Percentiles rank a stretch among this genome's conserved stretches.
phyloP scores from a whole-genome alignment of 1,140 invertebrate species.

The Eriosoma lanigerum region DNA sequence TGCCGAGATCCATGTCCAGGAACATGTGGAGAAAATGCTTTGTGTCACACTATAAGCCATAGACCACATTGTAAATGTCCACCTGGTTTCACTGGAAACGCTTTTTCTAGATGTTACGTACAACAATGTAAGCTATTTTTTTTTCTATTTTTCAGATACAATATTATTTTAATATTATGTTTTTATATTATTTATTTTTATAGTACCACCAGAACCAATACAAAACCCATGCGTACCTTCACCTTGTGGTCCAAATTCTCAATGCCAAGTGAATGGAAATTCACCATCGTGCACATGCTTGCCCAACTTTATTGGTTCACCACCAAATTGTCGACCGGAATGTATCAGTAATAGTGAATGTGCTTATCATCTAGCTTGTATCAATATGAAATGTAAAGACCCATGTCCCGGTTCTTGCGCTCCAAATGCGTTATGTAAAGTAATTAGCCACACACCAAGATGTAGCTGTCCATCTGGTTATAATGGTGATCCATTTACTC shows the following conservation, averaged over 20 bases:
- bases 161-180: neutral
- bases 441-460: slow-evolving; percentile 60
- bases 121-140: slow-evolving; percentile 28
- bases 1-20: slow-evolving; percentile 77
- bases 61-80: slow-evolving; percentile 69
- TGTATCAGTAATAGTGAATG: slow-evolving; percentile 60
- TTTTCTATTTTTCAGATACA: no score
- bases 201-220: slow-evolving; percentile 52
- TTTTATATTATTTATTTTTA: neutral
- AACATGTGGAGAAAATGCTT: slow-evolving; percentile 72
- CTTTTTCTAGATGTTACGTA: slow-evolving; percentile 65
- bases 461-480: slow-evolving; percentile 59
- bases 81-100: slow-evolving; percentile 65
- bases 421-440: slow-evolving; percentile 59
- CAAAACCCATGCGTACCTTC: slow-evolving; percentile 59
- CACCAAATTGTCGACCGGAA: slow-evolving; percentile 57
- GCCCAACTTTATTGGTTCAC: slow-evolving; percentile 58
- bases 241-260: slow-evolving; percentile 60
- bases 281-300: slow-evolving; percentile 59
- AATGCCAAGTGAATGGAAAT: slow-evolving; percentile 58
- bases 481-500: slow-evolving; percentile 59
- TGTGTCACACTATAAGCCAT: slow-evolving; percentile 69
- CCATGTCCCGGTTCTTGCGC: slow-evolving; percentile 60
- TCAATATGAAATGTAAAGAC: slow-evolving; percentile 59
- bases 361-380: slow-evolving; percentile 58